phyloP scores from a whole-genome alignment of 2,888 invertebrate genomes.

The Acholoe squamosa region DNA sequence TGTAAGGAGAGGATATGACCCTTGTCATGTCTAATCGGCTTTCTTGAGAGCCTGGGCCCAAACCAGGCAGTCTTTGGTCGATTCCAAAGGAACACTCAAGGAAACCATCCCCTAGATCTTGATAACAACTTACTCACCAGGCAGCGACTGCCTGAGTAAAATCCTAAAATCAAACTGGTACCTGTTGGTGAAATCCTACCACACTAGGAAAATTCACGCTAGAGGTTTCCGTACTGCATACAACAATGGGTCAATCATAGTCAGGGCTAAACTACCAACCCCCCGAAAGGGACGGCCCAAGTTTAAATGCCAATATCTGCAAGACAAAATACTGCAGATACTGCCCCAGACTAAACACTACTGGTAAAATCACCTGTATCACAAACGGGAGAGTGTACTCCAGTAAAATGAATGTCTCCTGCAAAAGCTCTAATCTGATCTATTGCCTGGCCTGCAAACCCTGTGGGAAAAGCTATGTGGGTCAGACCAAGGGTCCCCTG shows the following conservation, averaged over 20 bases:
- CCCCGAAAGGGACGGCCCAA: background rate
- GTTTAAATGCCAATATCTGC: background rate
- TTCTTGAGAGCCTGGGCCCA: no score
- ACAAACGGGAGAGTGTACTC: background rate
- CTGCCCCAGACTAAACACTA: background rate
- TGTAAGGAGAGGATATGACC: background rate
- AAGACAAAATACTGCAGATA: background rate
- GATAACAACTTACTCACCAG: background rate
- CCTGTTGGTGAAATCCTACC: background rate
- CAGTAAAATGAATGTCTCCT: background rate
- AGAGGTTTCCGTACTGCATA: background rate
- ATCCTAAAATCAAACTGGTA: background rate
- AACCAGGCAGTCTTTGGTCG: no score
- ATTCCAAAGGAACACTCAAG: no score
- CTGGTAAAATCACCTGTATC: background rate
- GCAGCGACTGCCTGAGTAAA: background rate
- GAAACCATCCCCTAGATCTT: no score
- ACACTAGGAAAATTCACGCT: no score
- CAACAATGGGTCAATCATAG: no score
- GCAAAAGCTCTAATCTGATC: background rate
- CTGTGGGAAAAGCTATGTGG: background rate
- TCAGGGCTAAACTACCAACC: background rate
- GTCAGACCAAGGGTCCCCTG: background rate
- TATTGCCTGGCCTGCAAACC: background rate
- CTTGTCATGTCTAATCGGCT: no score